Percentiles rank a stretch among this genome's conserved stretches.
Conservation (phyloP, 2,797 vertebrate species). For the Erethizon dorsatum region DNA sequence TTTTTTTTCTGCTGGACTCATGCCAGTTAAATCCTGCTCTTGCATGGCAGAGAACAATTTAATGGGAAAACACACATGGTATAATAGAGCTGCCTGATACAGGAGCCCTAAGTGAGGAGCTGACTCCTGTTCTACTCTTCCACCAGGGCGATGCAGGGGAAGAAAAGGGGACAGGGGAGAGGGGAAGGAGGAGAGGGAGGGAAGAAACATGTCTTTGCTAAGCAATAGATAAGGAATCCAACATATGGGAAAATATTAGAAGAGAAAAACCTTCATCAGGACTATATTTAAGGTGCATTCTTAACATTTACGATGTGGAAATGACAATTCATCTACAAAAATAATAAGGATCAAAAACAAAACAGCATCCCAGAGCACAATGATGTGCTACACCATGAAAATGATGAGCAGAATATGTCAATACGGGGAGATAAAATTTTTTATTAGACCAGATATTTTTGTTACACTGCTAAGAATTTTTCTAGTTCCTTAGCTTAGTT, state of each 20-base stretch:
- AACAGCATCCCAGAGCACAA: not conserved
- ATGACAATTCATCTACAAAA: not conserved
- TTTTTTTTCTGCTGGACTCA: not conserved
- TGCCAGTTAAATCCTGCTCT: not conserved
- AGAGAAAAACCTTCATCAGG: not conserved
- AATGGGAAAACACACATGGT: too few species aligned
- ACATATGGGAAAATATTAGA: not conserved
- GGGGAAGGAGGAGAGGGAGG: too few species aligned
- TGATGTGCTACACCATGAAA: not conserved
- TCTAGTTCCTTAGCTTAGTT: not conserved
- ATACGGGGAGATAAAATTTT: not conserved
- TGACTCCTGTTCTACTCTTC: not conserved
- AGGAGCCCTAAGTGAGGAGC: not conserved
- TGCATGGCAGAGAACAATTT: not conserved
- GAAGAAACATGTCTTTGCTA: not conserved
- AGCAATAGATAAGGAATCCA: not conserved
- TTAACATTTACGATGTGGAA: not conserved
- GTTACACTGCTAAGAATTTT: not conserved
- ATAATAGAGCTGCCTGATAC: not conserved
- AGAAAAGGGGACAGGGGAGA: not conserved
- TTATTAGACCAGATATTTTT: not conserved
- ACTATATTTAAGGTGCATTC: not conserved
- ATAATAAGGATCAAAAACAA: not conserved
- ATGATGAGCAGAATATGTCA: not conserved
- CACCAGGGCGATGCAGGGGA: not conserved